These are phyloP conservation scores for Corella eumyota DNA, from an alignment of 23 tunicate genomes.

Conservation along the genomic window DNA sequence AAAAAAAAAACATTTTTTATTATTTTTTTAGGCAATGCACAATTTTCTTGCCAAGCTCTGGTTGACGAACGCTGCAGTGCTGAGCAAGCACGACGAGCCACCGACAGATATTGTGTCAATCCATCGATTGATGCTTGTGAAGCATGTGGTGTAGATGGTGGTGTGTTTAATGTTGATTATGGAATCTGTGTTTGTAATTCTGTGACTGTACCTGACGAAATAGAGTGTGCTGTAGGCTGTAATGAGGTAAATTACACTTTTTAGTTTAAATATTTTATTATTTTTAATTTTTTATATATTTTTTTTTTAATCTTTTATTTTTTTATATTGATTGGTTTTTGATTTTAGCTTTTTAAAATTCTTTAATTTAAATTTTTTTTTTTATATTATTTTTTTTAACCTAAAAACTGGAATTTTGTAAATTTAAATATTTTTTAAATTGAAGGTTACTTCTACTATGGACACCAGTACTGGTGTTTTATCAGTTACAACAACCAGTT, in stretches of 20 bases:
- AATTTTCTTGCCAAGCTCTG: constrained; percentile 44
- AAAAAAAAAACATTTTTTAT: too few relatives aligned
- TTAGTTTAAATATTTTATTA: too few relatives aligned
- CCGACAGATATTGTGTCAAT: constrained; percentile 46
- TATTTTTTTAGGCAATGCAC: constrained; percentile 52
- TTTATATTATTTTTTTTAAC: too few relatives aligned
- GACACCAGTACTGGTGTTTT: constrained; percentile 31
- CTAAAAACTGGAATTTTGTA: too few relatives aligned
- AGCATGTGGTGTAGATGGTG: constrained; percentile 32
- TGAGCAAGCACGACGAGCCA: constrained; percentile 51
- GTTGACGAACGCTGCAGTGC: constrained; percentile 79
- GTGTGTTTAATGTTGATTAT: constrained; percentile 40
- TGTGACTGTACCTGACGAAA: constrained; percentile 69
- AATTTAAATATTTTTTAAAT: too few relatives aligned
- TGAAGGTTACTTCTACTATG: constrained; percentile 20
- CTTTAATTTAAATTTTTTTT: too few relatives aligned
- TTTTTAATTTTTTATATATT: not conserved
- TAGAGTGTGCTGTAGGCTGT: constrained; percentile 51
- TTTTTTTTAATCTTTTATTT: not conserved
- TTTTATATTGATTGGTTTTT: not conserved
- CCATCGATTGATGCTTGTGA: constrained; percentile 40
- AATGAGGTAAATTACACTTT: constrained; percentile 33
- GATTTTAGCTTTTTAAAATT: not conserved
- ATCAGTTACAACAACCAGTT: constrained; percentile 33
- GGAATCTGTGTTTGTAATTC: constrained; percentile 68